Conservation (phyloP, 2,113 vertebrate genomes). For the Scomber colias region DNA sequence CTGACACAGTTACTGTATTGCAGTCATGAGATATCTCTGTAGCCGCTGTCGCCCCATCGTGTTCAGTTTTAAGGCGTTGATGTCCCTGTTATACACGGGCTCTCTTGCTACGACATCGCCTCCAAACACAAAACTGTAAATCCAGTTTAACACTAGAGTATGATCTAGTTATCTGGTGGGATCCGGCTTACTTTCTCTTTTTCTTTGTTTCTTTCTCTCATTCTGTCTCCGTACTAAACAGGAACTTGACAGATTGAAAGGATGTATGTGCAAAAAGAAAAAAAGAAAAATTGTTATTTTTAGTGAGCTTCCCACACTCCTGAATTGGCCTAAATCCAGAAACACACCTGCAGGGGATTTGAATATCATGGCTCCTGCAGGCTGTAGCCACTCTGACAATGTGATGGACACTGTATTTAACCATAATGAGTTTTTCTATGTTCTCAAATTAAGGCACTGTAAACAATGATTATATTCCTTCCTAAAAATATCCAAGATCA, state of each 20-base stretch:
- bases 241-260: not conserved
- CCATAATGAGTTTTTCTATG: constrained; percentile 27
- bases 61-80: no score
- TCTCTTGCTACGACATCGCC: no score
- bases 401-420: constrained; percentile 42
- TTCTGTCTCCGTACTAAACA: not conserved
- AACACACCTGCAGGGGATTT: constrained; percentile 34
- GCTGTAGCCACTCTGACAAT: not conserved
- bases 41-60: no score
- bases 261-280: constrained; percentile 21
- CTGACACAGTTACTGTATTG: no score
- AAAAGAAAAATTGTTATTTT: constrained; percentile 32
- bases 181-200: not conserved
- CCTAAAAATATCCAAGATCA: not conserved
- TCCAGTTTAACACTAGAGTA: no score
- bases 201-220: not conserved
- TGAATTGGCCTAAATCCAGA: constrained; percentile 41
- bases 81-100: no score
- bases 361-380: constrained; percentile 1
- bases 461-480: constrained; percentile 16
- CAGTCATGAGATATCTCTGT: no score
- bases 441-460: constrained; percentile 15
- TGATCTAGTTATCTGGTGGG: not conserved
- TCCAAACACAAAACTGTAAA: no score
- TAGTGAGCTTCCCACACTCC: constrained; percentile 19